Conservation (phyloP, 2,113 vertebrate genomes). For the Rattus norvegicus region GRCr8 NC_086022.1:114596501-114597000, state of each 20-base stretch:
- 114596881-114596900: not conserved
- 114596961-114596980: slow-evolving; percentile 43
- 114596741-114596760: too few species aligned
- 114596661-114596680: not conserved
- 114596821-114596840: not conserved
- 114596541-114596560: not conserved
- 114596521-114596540: too few species aligned
- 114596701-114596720: not conserved
- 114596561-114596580: not conserved
- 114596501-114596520: too few species aligned
- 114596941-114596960: not conserved
- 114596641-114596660: not conserved
- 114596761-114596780: not conserved
- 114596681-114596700: not conserved
- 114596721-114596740: not conserved
- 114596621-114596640: not conserved
- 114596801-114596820: not conserved
- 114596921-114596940: not conserved
- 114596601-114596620: not conserved
- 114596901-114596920: slow-evolving; percentile 15
- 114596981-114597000: not conserved
- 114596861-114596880: not conserved
- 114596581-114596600: not conserved
- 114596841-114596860: not conserved
- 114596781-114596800: too few species aligned